Evolutionary conservation across 2,113 vertebrate genomes (phyloP).

Genomic region (Austrofundulus limnaeus): DNA sequence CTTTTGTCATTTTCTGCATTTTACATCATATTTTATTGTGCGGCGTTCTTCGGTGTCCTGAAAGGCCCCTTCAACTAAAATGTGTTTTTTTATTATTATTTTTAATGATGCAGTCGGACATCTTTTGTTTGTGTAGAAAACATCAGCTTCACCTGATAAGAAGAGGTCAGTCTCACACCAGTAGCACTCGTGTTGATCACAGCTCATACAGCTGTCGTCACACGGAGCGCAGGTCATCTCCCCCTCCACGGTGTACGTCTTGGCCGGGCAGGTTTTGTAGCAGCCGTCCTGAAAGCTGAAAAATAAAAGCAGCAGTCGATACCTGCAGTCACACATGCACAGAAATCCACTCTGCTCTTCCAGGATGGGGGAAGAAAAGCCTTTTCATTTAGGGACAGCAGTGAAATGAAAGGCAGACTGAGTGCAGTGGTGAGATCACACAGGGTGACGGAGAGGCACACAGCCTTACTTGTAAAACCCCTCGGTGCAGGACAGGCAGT

Average conservation of each 20-base stretch:
- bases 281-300: constrained; percentile 87
- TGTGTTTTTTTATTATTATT: too few species aligned
- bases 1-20: too few species aligned
- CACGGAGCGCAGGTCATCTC: constrained; percentile 82
- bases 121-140: too few species aligned
- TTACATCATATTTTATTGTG: too few species aligned
- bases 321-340: background rate
- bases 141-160: constrained; percentile 77
- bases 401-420: constrained; percentile 29
- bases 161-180: constrained; percentile 88
- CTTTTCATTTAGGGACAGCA: constrained; percentile 23
- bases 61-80: too few species aligned
- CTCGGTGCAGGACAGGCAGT: constrained; percentile 83
- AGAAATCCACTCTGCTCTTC: constrained; percentile 19
- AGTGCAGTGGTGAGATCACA: constrained; percentile 49
- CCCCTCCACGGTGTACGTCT: constrained; percentile 82
- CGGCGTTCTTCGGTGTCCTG: too few species aligned
- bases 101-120: too few species aligned
- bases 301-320: constrained; percentile 25
- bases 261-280: constrained; percentile 85
- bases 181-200: constrained; percentile 83
- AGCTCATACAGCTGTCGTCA: constrained; percentile 80
- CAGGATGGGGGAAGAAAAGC: constrained; percentile 15
- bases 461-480: constrained; percentile 90
- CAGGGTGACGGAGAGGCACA: constrained; percentile 52